Conservation (phyloP, 2,113 vertebrate species). For the Marcusenius ussheri region DNA sequence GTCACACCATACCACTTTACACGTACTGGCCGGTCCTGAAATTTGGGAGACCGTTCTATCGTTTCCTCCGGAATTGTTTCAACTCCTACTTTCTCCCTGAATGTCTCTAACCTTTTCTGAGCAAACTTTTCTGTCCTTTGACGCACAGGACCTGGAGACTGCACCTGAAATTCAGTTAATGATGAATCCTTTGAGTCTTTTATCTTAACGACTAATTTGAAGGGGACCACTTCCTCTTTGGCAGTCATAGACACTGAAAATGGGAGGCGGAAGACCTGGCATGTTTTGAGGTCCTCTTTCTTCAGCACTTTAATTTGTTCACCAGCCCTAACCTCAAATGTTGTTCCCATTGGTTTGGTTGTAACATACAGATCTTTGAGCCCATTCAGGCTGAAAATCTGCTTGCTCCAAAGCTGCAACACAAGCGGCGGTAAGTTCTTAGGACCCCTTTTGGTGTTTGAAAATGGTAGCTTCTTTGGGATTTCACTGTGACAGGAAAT, state of each 20-base stretch:
- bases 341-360: slow-evolving; percentile 58
- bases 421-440: slow-evolving; percentile 77
- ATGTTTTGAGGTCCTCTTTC: slow-evolving; percentile 66
- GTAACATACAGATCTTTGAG: slow-evolving; percentile 68
- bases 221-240: slow-evolving; percentile 63
- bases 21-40: slow-evolving; percentile 66
- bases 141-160: slow-evolving; percentile 71
- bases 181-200: slow-evolving; percentile 48
- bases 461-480: slow-evolving; percentile 75
- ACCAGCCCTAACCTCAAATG: slow-evolving; percentile 69
- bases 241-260: slow-evolving; percentile 62
- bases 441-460: slow-evolving; percentile 67
- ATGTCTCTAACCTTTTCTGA: slow-evolving; percentile 47
- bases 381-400: slow-evolving; percentile 66
- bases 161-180: slow-evolving; percentile 64
- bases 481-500: slow-evolving; percentile 78
- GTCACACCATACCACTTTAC: slow-evolving; percentile 75
- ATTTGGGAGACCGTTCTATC: slow-evolving; percentile 62
- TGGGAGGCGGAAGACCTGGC: slow-evolving; percentile 66
- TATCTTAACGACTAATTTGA: slow-evolving; percentile 68
- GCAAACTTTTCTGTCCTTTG: slow-evolving; percentile 61
- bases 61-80: slow-evolving; percentile 57
- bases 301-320: slow-evolving; percentile 71
- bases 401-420: slow-evolving; percentile 90
- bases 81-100: slow-evolving; percentile 52